Conservation (phyloP, 1,140 invertebrate species). For the Panagrolaimus sp. region DNA sequence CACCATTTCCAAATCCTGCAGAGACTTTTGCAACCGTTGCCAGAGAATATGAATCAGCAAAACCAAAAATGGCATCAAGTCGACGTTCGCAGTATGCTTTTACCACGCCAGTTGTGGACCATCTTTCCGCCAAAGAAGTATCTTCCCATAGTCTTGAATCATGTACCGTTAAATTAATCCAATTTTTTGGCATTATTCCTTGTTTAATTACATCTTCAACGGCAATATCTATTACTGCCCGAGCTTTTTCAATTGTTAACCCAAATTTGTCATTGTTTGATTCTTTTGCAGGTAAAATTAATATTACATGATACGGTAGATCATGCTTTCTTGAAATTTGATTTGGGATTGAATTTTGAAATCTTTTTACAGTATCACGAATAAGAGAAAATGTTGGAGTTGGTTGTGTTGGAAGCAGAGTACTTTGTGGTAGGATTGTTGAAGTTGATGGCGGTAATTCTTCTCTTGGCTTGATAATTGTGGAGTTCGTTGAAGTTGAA, state of each 20-base stretch:
- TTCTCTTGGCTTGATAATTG: no score
- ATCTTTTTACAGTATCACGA: not conserved
- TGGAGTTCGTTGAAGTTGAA: no score
- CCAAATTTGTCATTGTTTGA: constrained; percentile 57
- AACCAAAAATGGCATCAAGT: constrained; percentile 67
- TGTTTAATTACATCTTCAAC: constrained; percentile 48
- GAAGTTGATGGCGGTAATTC: no score
- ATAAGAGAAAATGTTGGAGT: not conserved
- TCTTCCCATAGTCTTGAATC: constrained; percentile 55
- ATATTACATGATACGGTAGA: constrained; percentile 50
- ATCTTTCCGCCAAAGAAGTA: constrained; percentile 44
- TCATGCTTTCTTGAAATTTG: constrained; percentile 2
- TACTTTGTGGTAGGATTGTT: no score
- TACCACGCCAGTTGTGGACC: not conserved
- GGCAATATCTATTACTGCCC: constrained; percentile 57
- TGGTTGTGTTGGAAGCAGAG: not conserved
- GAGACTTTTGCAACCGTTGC: constrained; percentile 81
- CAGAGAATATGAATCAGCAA: constrained; percentile 82
- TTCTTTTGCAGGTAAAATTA: constrained; percentile 48
- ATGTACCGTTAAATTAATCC: constrained; percentile 52
- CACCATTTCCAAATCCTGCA: constrained; percentile 70
- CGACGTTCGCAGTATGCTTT: constrained; percentile 49
- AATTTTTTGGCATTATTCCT: constrained; percentile 42
- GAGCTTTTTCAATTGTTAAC: constrained; percentile 51
- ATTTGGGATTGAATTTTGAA: no score